Conservation (phyloP, 2,113 vertebrate genomes). For the Felis chaus region DNA sequence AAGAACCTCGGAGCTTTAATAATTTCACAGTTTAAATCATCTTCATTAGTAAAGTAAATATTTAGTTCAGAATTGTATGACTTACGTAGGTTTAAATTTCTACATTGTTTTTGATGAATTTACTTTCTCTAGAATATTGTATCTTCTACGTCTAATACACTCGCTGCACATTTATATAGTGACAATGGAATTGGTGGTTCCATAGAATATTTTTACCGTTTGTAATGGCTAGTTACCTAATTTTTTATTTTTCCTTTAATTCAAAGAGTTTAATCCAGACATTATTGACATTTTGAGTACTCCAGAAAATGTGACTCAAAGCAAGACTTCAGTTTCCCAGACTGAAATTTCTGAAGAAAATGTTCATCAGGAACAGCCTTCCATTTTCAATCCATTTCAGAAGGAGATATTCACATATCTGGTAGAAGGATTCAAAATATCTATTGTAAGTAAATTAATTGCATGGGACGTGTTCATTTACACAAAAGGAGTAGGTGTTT, state of each 20-base stretch:
- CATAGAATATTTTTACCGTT: constrained; percentile 31
- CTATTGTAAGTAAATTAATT: constrained; percentile 87
- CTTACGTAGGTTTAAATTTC: not conserved
- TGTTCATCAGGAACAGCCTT: constrained; percentile 81
- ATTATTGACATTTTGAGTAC: constrained; percentile 92
- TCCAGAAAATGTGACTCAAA: constrained; percentile 88
- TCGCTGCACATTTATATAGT: not conserved
- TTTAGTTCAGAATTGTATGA: constrained; percentile 20
- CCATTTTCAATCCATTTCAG: constrained; percentile 90
- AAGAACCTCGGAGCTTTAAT: not conserved
- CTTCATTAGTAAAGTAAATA: not conserved
- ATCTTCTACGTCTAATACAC: not conserved
- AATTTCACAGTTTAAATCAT: not conserved
- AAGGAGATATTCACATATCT: constrained; percentile 93
- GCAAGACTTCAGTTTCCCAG: constrained; percentile 82
- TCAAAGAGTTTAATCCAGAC: constrained; percentile 90
- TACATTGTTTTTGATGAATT: not conserved
- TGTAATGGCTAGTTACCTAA: constrained; percentile 42
- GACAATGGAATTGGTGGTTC: not conserved
- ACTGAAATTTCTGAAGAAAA: constrained; percentile 87
- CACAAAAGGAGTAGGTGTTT: not conserved
- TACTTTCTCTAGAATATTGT: not conserved
- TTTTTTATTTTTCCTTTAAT: constrained; percentile 61
- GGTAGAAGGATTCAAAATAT: constrained; percentile 93
- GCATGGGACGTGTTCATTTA: not conserved